phyloP scores from a whole-genome alignment of 1,140 invertebrate genomes.

The Thaumetopoea pityocampa region DNA sequence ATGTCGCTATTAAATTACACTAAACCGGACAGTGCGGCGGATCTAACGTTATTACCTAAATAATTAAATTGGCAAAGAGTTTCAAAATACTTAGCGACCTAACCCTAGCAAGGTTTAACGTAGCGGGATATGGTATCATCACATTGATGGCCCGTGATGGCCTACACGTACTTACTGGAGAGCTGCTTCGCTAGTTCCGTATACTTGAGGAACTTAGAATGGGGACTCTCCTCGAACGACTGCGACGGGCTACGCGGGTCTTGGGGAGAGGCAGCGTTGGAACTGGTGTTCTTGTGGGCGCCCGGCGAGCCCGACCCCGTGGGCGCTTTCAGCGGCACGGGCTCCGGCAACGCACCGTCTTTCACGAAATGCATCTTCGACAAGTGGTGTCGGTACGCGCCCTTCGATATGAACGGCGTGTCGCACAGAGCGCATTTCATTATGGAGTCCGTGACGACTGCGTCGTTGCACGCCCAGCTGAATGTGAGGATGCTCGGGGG shows the following conservation, averaged over 20 bases:
- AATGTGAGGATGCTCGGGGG: conserved; percentile 92
- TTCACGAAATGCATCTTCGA: conserved; percentile 98
- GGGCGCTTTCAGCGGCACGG: conserved; percentile 77
- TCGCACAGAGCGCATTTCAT: conserved; percentile 98
- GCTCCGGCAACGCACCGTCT: conserved; percentile 88
- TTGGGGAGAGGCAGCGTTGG: conserved; percentile 75
- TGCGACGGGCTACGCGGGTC: conserved; percentile 75
- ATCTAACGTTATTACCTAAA: conserved; percentile 72
- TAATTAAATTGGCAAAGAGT: conserved; percentile 76
- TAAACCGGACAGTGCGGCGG: conserved; percentile 71
- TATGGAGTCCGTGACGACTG: conserved; percentile 90
- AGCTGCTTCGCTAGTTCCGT: conserved; percentile 97
- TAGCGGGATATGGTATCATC: conserved; percentile 76
- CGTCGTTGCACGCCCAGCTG: conserved; percentile 95
- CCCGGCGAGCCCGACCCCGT: conserved; percentile 56
- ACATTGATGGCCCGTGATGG: conserved; percentile 51
- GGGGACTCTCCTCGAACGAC: conserved; percentile 92
- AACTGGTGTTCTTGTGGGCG: conserved; percentile 68
- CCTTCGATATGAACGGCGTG: conserved; percentile 96
- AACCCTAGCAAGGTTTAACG: conserved; percentile 65
- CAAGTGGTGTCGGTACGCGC: conserved; percentile 96
- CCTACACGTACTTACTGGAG: conserved; percentile 94
- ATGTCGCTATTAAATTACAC: conserved; percentile 72
- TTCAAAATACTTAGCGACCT: conserved; percentile 73
- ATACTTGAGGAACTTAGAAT: conserved; percentile 98